Conservation (phyloP, 2,888 invertebrate species). For the Corbicula japonica region DNA sequence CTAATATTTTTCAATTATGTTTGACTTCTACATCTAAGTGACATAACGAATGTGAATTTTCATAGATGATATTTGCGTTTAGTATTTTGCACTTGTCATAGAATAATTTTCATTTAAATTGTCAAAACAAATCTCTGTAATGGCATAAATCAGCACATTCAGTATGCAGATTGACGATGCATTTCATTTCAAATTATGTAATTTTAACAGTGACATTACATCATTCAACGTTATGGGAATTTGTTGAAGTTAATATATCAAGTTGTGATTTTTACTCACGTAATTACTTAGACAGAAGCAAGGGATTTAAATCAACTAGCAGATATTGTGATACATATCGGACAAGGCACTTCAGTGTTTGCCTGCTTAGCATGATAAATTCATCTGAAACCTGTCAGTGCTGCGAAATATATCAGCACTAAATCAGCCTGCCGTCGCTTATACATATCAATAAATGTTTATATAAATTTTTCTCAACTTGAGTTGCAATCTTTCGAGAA, state of each 20-base stretch:
- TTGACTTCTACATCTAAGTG: no score
- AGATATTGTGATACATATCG: slow-evolving; percentile 49
- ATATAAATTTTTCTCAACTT: slow-evolving; percentile 46
- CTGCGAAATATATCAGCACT: slow-evolving; percentile 15
- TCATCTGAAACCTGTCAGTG: slow-evolving; percentile 41
- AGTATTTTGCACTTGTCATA: no score
- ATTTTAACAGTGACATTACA: slow-evolving; percentile 13
- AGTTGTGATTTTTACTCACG: slow-evolving; percentile 1
- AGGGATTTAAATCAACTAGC: slow-evolving; percentile 25
- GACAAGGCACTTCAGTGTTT: slow-evolving; percentile 49
- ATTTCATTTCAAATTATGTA: no score
- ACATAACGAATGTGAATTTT: no score
- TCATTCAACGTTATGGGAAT: slow-evolving; percentile 27
- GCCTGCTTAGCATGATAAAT: slow-evolving; percentile 47
- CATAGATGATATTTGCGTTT: no score
- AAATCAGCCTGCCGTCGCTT: slow-evolving; percentile 38
- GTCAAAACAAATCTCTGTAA: no score
- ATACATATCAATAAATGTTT: slow-evolving; percentile 57
- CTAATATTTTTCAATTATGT: no score
- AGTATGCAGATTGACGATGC: no score
- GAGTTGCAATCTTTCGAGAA: no score
- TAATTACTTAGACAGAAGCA: slow-evolving; percentile 32
- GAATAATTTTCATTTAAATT: no score
- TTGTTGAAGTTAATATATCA: slow-evolving; percentile 25
- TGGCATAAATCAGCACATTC: no score